These are phyloP conservation scores for Chironomus riparius DNA, from an alignment of 2,888 invertebrate genomes.

Conservation along the genomic window DNA sequence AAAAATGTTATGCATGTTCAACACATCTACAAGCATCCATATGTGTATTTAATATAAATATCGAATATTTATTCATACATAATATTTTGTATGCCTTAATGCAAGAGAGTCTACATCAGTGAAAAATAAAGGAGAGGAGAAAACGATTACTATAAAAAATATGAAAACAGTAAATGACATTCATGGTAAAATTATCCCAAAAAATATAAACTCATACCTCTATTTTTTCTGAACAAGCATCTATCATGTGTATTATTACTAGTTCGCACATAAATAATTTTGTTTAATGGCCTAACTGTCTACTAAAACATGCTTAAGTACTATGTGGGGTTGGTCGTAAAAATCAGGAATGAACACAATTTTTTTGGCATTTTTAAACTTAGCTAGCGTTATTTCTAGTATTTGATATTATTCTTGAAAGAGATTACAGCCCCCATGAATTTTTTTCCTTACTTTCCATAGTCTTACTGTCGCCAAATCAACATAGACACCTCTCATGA, in stretches of 20 bases:
- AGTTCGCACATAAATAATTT: no score
- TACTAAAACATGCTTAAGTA: no score
- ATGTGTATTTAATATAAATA: not conserved
- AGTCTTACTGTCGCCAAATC: not conserved
- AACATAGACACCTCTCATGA: not conserved
- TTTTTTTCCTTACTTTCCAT: not conserved
- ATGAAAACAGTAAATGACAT: not conserved
- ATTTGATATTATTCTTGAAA: no score
- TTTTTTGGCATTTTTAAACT: no score
- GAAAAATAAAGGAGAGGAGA: not conserved
- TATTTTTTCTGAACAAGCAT: not conserved
- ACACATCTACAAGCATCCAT: not conserved
- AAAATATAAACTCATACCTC: not conserved
- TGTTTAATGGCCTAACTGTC: no score
- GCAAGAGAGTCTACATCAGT: not conserved
- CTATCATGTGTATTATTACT: not conserved
- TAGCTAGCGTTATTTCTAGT: no score
- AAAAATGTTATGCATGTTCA: no score
- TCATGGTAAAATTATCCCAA: not conserved
- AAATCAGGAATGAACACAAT: no score
- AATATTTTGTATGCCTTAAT: not conserved
- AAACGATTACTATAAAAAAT: not conserved
- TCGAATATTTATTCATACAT: no score
- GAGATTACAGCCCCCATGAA: no score
- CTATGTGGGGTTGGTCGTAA: no score